phyloP scores from a whole-genome alignment of 2,888 invertebrate species.

The Laspeyria flexula region DNA sequence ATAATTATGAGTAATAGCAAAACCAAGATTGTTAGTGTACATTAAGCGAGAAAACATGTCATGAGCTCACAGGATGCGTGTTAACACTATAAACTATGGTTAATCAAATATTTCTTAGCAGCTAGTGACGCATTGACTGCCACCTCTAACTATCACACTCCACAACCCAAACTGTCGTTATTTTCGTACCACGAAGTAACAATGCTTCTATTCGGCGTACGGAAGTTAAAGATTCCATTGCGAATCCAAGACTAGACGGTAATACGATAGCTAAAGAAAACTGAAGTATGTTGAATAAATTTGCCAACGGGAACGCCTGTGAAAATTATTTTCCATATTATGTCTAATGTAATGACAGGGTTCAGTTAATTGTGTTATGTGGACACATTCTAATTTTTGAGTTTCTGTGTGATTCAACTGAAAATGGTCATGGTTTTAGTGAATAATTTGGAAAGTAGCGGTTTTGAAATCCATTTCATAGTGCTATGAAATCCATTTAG shows the following conservation, averaged over 20 bases:
- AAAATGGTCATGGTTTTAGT: no score
- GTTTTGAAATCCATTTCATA: no score
- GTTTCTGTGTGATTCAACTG: no score
- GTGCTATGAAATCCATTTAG: no score
- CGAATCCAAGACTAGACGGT: constrained; percentile 81
- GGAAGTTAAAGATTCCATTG: constrained; percentile 87
- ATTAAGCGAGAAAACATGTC: constrained; percentile 17
- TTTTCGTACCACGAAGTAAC: constrained; percentile 83
- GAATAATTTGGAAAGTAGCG: no score
- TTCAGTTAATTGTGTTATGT: neutral
- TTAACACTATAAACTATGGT: constrained; percentile 38
- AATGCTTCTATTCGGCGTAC: constrained; percentile 85
- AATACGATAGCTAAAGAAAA: constrained; percentile 83
- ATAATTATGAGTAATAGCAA: no score
- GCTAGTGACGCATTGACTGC: constrained; percentile 32
- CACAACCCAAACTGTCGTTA: constrained; percentile 15
- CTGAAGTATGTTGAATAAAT: constrained; percentile 91
- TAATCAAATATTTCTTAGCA: constrained; percentile 35
- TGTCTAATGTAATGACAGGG: neutral
- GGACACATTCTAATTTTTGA: no score
- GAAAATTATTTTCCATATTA: constrained; percentile 50
- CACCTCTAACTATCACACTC: constrained; percentile 12
- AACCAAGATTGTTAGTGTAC: constrained; percentile 23
- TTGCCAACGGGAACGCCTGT: constrained; percentile 90
- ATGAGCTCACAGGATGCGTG: constrained; percentile 38